A percentile compares a stretch with the other conserved stretches of the same genome.
Conservation (phyloP, 2,113 vertebrate genomes). For the Toxostoma redivivum region DNA sequence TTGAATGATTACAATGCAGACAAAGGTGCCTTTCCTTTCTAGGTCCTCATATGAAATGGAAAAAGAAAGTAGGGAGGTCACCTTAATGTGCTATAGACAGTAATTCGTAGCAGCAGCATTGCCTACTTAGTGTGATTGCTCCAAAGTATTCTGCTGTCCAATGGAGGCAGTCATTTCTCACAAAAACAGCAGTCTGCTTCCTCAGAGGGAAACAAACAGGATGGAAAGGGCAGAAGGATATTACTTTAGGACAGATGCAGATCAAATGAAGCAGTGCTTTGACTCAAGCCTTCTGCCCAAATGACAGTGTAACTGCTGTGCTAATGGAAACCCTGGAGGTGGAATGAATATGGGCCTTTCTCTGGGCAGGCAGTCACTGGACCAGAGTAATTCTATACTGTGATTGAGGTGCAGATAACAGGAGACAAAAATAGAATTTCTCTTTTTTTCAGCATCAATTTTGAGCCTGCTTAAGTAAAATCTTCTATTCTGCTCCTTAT, state of each 20-base stretch:
- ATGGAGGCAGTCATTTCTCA: constrained; percentile 33
- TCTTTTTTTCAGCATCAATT: neutral
- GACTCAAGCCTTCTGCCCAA: constrained; percentile 37
- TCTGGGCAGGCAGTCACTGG: neutral
- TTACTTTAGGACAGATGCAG: constrained; percentile 55
- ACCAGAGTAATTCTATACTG: constrained; percentile 8
- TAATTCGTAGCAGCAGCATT: neutral
- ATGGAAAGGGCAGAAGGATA: constrained; percentile 21
- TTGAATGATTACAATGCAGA: neutral
- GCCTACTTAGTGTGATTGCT: neutral
- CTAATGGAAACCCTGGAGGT: constrained; percentile 56
- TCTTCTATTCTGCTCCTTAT: neutral
- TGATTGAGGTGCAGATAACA: neutral
- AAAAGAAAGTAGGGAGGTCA: neutral
- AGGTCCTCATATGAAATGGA: neutral
- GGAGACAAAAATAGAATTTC: constrained; percentile 15
- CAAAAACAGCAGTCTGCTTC: neutral
- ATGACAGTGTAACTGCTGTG: constrained; percentile 51
- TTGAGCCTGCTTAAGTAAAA: neutral
- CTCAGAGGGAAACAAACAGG: neutral
- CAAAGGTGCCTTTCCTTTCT: neutral
- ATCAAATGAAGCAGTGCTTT: constrained; percentile 54
- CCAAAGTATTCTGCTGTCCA: constrained; percentile 29
- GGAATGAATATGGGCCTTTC: constrained; percentile 45
- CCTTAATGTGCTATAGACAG: neutral